Base-by-base conservation (phyloP, 1,140 invertebrate genomes). In the Goniozus legneri region DNA sequence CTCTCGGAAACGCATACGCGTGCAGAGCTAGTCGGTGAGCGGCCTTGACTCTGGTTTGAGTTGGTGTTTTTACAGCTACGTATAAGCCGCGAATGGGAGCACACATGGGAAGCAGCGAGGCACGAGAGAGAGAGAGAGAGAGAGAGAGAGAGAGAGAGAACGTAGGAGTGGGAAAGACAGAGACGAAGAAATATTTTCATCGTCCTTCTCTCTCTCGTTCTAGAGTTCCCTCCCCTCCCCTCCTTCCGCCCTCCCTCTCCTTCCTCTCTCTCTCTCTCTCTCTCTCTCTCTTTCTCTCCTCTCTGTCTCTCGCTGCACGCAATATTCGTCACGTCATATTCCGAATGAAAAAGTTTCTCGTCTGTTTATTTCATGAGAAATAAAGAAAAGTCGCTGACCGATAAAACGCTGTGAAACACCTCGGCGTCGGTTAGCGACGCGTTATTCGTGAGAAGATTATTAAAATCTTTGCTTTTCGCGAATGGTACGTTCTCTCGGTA, bases 41-140 rank as follows among this genome's bases (percentile, higher is more conserved):
- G 80, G 79, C 81, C 81, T 83, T 82, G 81, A 82, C 81, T 82
- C 79, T 80, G 78, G 71, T 66, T 68, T 65, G 66, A 58, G 36
- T 54, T 44, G 44, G 43, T 45, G 40, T 45, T 48, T 57, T 39
- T 41, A 43, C 35, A 49, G 33, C 33, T 32, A 21, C 24, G 47
- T 42, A 34, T 38, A 27, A 57, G 33, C 31, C 46, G 19, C 22
- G n/a, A n/a, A n/a, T 8, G 24, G 32, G 32, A 42, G 19, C 49
- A 27, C 20, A 42, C 48, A 36, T 44, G 50, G n/a, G n/a, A n/a
- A n/a, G n/a, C n/a, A 27, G 24, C 4, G 24, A 27, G 10, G 24
- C 24, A 27, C 10, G 24, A 4, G 10, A 10, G 24, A 6, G 24
- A 27, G 4, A 10, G 24, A 27, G 24, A 6, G 24, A 27, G 24